These are phyloP conservation scores for Pollenia labialis DNA, from an alignment of 2,888 invertebrate species.

Conservation along the genomic window DNA sequence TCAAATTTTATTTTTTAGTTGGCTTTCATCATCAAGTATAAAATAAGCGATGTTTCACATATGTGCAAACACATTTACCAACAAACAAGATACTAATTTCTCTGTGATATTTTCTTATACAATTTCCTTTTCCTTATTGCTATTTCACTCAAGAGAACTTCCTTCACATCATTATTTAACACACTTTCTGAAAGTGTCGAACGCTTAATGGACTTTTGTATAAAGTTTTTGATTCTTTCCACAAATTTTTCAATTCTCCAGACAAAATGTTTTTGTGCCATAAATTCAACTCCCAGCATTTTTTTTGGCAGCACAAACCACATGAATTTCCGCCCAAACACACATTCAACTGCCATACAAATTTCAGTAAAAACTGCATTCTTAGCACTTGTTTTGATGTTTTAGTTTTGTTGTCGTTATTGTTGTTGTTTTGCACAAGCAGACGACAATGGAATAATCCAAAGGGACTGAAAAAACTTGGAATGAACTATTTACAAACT, in stretches of 20 bases:
- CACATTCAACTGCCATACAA: background rate
- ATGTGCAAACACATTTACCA: no score
- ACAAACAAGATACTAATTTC: background rate
- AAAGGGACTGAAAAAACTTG: background rate
- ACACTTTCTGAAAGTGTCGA: conserved; percentile 59
- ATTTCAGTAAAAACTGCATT: conserved; percentile 23
- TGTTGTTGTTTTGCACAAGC: background rate
- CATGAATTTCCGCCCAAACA: conserved; percentile 43
- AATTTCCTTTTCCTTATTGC: conserved; percentile 36
- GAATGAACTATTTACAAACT: conserved; percentile 11
- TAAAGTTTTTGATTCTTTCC: conserved; percentile 4
- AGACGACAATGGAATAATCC: background rate
- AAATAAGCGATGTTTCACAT: no score
- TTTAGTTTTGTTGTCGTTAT: background rate
- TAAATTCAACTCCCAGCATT: background rate
- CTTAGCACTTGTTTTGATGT: conserved; percentile 46
- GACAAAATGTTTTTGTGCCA: conserved; percentile 1
- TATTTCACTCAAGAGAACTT: conserved; percentile 39
- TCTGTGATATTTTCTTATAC: conserved; percentile 3
- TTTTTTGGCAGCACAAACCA: conserved; percentile 56
- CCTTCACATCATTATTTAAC: conserved; percentile 61
- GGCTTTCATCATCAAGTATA: no score
- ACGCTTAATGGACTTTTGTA: conserved; percentile 56
- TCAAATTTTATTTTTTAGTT: no score
- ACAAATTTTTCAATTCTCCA: conserved; percentile 38